These are phyloP conservation scores for Lota lota DNA, from an alignment of 2,113 vertebrate species.

Conservation along the genomic window DNA sequence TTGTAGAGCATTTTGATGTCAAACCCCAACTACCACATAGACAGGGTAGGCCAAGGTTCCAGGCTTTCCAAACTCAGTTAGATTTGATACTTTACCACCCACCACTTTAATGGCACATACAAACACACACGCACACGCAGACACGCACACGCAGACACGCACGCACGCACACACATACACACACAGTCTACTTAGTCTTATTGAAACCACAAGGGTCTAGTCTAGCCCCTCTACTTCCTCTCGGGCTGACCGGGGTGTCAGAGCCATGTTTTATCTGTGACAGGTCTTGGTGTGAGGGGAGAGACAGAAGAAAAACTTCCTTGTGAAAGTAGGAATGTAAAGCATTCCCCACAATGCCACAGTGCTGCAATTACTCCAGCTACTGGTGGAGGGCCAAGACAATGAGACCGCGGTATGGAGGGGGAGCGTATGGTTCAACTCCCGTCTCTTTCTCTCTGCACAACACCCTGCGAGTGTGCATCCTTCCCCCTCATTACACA, in stretches of 20 bases:
- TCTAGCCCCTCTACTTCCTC: conserved; percentile 15
- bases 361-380: conserved; percentile 70
- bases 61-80: conserved; percentile 1
- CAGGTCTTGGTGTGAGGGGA: conserved; percentile 55
- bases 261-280: conserved; percentile 58
- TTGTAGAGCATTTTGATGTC: conserved; percentile 18
- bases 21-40: conserved; percentile 10
- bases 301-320: conserved; percentile 59
- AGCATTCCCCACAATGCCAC: conserved; percentile 74
- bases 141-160: background rate
- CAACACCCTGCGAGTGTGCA: background rate
- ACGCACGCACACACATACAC: conserved; percentile 3
- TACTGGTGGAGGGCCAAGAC: conserved; percentile 70
- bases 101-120: conserved; percentile 11
- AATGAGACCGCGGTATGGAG: conserved; percentile 64
- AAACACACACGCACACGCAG: background rate
- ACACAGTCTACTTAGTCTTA: conserved; percentile 6
- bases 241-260: conserved; percentile 26
- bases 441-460: conserved; percentile 26
- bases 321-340: conserved; percentile 72
- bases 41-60: background rate
- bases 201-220: conserved; percentile 14
- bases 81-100: conserved; percentile 11
- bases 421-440: conserved; percentile 50
- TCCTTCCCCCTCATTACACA: conserved; percentile 6